Base-by-base conservation (phyloP, 2,113 vertebrate species). In the Microtus ochrogaster region DNA sequence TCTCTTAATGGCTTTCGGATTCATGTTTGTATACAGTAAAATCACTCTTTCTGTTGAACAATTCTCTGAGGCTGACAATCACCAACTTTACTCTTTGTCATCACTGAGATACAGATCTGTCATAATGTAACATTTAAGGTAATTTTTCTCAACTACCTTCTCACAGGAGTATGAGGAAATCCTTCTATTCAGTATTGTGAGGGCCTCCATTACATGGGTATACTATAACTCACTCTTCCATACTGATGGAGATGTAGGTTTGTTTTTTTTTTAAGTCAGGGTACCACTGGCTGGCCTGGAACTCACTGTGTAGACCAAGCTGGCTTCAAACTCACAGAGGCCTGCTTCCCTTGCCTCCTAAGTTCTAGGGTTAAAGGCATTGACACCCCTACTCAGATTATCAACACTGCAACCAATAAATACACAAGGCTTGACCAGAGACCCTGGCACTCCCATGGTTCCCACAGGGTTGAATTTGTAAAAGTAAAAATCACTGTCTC, bases 181-280 rank as follows among this genome's bases (percentile, higher is more conserved):
- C 65, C 26, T 39, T 63, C 17, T 72, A 44, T 61, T 76, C 72
- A 30, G 55, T 3, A 26, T n/a, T 90, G 5, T 17, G 0, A 47
- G 21, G 17, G n/a, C 0, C 19, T 36, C 77, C 26, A 3, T 3
- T 3, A 30, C 13, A 3, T 21, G 19, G 22, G 65, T 2, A 5
- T 30, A 33, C 44, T 39, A 9, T 13, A 65, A 39, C 19, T 81
- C 66, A 77, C 21, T 87, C 76, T 33, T 9, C 6, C 12, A 66
- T 26, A 7, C 6, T 7, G 19, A 85, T 7, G 41, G 19, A 63
- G 44, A 61, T 21, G 41, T 24, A 61, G 22, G 0, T 5, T 52
- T 52, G 2, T 58, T 55, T 55, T 55, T 17, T 83, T 82, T 39
- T 52, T 52, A 61, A 61, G 36, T 28, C 55, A 26, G 12, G 55